Evolutionary conservation across 2,113 vertebrate genomes (phyloP).

Genomic region (Forbesichthys papilliferus): DNA sequence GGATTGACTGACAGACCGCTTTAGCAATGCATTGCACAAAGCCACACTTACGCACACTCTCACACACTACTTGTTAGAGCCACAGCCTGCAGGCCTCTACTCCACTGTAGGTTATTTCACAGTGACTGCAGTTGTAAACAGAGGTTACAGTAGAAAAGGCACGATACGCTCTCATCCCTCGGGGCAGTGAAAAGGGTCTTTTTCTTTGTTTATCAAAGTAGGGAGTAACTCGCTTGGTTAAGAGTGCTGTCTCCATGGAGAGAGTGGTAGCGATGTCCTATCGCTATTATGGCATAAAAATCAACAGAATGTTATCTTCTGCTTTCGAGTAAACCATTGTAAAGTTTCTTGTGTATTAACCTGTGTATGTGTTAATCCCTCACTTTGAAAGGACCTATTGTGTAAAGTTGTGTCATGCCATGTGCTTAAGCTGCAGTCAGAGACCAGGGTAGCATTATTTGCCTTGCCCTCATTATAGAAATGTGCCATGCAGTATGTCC

Average conservation of each 20-base stretch:
- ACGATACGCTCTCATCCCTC: neutral
- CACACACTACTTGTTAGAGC: constrained; percentile 3
- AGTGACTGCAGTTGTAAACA: neutral
- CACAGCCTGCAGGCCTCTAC: neutral
- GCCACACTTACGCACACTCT: neutral
- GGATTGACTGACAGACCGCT: too few relatives aligned
- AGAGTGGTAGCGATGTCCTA: too few relatives aligned
- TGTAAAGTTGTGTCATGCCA: too few relatives aligned
- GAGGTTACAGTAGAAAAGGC: constrained; percentile 1
- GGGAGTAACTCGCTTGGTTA: neutral
- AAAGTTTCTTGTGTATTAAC: neutral
- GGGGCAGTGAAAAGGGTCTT: neutral
- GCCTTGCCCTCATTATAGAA: too few relatives aligned
- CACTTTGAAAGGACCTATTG: neutral
- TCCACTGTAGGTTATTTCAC: constrained; percentile 6
- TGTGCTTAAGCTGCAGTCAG: too few relatives aligned
- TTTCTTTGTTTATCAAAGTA: neutral
- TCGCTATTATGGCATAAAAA: neutral
- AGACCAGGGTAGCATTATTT: too few relatives aligned
- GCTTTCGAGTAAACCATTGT: neutral
- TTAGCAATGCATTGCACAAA: neutral
- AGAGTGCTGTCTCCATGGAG: too few relatives aligned
- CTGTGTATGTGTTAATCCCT: neutral
- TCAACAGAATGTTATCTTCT: neutral
- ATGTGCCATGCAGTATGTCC: too few relatives aligned